Evolutionary conservation across 2,888 invertebrate genomes (phyloP).

Genomic region (Pammene aurita): DNA sequence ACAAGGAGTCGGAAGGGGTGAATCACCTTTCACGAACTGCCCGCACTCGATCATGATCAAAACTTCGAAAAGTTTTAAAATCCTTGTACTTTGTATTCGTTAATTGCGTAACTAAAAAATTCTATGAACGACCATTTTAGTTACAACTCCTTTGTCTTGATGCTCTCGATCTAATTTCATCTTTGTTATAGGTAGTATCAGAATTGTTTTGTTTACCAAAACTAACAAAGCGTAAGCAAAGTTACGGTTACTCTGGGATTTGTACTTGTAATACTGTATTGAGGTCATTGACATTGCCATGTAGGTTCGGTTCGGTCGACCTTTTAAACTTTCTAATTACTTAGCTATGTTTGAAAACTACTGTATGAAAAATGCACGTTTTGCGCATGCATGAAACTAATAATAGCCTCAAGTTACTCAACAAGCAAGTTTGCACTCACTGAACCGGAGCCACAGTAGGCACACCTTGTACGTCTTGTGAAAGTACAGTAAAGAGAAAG

Average conservation of each 20-base stretch:
- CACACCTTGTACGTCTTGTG: slow-evolving; percentile 74
- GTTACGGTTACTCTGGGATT: slow-evolving; percentile 19
- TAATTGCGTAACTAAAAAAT: slow-evolving; percentile 71
- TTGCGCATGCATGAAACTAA: slow-evolving; percentile 25
- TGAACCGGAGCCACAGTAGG: slow-evolving; percentile 76
- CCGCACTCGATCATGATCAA: slow-evolving; percentile 65
- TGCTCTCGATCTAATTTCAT: neutral
- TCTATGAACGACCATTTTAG: slow-evolving; percentile 60
- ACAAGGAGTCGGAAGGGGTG: slow-evolving; percentile 80
- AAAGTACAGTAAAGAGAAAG: slow-evolving; percentile 82
- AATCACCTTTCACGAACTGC: slow-evolving; percentile 73
- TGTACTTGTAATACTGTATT: slow-evolving; percentile 37
- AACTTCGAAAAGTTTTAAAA: slow-evolving; percentile 54
- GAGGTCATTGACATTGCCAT: slow-evolving; percentile 55
- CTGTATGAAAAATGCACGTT: neutral
- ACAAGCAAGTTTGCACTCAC: slow-evolving; percentile 59
- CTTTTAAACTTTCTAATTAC: slow-evolving; percentile 32
- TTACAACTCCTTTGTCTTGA: slow-evolving; percentile 62
- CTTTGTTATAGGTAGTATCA: slow-evolving; percentile 1
- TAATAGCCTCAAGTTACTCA: slow-evolving; percentile 52
- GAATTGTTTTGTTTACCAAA: slow-evolving; percentile 11
- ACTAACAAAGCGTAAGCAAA: slow-evolving; percentile 1
- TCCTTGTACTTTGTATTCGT: slow-evolving; percentile 48
- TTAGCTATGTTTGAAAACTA: slow-evolving; percentile 1
- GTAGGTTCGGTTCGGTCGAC: slow-evolving; percentile 13